These are phyloP conservation scores for Callithrix jacchus DNA, from an alignment of 2,113 vertebrate genomes.

Conservation along the genomic window DNA sequence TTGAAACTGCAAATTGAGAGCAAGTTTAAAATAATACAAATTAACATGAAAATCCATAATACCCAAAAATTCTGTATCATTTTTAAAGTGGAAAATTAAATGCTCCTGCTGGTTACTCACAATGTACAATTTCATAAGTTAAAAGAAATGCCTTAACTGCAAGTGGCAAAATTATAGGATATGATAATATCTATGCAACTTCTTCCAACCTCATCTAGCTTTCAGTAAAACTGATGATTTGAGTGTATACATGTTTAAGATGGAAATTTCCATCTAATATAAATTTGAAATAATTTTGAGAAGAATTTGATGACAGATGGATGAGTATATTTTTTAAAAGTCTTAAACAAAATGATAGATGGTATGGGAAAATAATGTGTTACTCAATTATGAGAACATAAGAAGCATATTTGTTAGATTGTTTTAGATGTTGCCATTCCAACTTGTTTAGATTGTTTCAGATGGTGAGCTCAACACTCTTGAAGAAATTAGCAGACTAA, in stretches of 20 bases:
- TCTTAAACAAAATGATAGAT: neutral
- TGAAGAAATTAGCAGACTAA: neutral
- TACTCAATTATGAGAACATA: neutral
- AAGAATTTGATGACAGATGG: neutral
- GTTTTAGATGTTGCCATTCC: neutral
- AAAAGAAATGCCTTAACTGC: neutral
- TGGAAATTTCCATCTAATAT: neutral
- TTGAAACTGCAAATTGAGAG: neutral
- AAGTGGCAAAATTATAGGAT: neutral
- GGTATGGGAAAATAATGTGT: neutral
- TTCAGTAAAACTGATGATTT: neutral
- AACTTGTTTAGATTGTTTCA: neutral
- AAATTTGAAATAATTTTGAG: neutral
- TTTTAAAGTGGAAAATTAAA: neutral
- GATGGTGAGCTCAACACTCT: neutral
- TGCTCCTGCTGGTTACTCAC: neutral
- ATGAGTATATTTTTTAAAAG: neutral
- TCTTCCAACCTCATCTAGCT: neutral
- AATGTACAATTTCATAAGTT: neutral
- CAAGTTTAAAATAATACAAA: neutral
- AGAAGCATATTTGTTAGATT: neutral
- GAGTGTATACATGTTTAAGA: neutral
- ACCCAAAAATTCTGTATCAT: neutral
- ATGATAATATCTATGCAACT: neutral
- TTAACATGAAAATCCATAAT: neutral